Evolutionary conservation across 1,140 invertebrate genomes (phyloP), one percentile per base, ranked within the genome.

Genomic region (Drosophila mojavensis): DNA sequence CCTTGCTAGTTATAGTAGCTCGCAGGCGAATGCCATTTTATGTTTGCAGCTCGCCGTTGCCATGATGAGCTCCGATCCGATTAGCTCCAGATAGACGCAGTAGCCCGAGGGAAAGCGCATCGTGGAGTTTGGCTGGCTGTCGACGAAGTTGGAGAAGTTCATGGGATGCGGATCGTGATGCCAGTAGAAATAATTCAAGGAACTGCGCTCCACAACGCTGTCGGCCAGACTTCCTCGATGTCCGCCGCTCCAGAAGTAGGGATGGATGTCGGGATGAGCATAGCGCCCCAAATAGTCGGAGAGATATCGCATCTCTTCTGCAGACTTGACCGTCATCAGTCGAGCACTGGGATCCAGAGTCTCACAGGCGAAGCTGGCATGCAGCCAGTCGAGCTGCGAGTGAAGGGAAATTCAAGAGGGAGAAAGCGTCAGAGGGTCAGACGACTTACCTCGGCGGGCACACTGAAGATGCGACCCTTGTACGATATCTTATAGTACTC

Each of bases 401-500:
- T 4, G 15, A 39, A 15, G 10, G 33, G 0, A 33, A 6, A 3
- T 10, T n/a, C 2, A 28, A 28, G 48, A 3, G 4, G 5, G 4
- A 0, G 5, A 24, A 10, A n/a, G 6, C 3, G 4, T 1, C 1
- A 9, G 5, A 24, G n/a, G n/a, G n/a, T 55, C 0, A 5, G 0
- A 5, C 5, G 5, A 70, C 75, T 73, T 20, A 86, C 82, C 53
- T 58, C 48, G 3, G 70, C 63, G 0, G 82, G 82, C 11, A 86
- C 79, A 15, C 82, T 86, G n/a, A 70, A 77, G 0, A 67, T 10
- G 0, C 71, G 79, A 6, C 68, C 58, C 33, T 81, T 86, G 53
- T 86, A 86, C 24, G 47, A 30, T 10, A 86, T 6, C 33, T 39
- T 81, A 13, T 86, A 86, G 62, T 71, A 81, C 10, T 86, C 82